Conservation (phyloP, 2,797 vertebrate species). For the Schizothorax lantsangensis region DNA sequence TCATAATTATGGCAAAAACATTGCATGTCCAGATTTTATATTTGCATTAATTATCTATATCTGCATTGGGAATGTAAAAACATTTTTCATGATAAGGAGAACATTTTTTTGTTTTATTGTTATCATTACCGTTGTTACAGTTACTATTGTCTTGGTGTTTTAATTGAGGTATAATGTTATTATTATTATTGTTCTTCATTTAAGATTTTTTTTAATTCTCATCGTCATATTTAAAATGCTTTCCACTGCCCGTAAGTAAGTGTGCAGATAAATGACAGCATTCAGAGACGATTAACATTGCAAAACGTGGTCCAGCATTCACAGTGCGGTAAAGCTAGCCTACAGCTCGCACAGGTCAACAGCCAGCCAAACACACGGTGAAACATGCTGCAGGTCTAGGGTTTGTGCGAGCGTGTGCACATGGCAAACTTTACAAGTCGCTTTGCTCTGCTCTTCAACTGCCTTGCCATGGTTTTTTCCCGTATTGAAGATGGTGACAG, state of each 20-base stretch:
- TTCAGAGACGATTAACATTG: constrained; percentile 20
- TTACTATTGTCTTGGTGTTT: background rate
- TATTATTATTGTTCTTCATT: background rate
- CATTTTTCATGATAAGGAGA: background rate
- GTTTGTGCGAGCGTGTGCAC: constrained; percentile 30
- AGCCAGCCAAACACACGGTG: constrained; percentile 30
- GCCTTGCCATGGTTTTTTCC: constrained; percentile 65
- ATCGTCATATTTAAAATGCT: background rate
- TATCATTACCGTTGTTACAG: background rate
- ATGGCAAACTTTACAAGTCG: constrained; percentile 70
- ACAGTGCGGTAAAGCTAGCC: constrained; percentile 19
- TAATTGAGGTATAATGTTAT: background rate
- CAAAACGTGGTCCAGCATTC: constrained; percentile 12
- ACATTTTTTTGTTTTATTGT: background rate
- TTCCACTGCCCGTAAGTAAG: background rate
- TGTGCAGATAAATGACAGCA: background rate
- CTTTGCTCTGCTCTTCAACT: constrained; percentile 68
- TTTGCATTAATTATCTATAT: background rate
- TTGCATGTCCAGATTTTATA: background rate
- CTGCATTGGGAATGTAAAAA: background rate
- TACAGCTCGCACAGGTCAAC: constrained; percentile 26
- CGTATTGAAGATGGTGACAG: constrained; percentile 69
- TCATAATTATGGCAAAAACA: background rate
- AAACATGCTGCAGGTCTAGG: constrained; percentile 47
- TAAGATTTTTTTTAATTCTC: background rate